Percentiles rank a stretch among this genome's conserved stretches.
These are phyloP conservation scores for Saccostrea glomerata DNA, from an alignment of 1,140 invertebrate species.

Conservation along the genomic window DNA sequence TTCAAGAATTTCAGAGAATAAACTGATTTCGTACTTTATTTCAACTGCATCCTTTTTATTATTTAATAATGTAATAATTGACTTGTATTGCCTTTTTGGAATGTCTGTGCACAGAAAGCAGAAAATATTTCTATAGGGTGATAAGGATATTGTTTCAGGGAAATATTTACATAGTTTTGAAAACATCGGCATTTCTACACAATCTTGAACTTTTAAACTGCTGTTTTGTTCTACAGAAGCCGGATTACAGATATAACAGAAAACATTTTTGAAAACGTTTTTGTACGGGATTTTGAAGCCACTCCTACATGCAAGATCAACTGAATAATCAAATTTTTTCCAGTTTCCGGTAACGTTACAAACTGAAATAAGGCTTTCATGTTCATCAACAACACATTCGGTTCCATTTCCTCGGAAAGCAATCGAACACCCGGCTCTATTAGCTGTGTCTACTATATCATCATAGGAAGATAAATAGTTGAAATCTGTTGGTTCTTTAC, in stretches of 20 bases:
- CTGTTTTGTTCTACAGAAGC: not conserved
- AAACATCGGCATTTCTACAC: not conserved
- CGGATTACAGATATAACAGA: conserved; percentile 48
- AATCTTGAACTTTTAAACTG: not conserved
- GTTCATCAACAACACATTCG: not conserved
- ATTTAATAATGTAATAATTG: not conserved
- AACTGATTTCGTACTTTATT: not conserved
- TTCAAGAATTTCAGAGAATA: not conserved
- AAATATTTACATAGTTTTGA: not conserved
- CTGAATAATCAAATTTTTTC: conserved; percentile 28
- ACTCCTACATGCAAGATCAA: conserved; percentile 35
- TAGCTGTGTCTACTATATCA: not conserved
- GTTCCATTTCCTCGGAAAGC: not conserved
- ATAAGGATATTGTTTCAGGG: not conserved
- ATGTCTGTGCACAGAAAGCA: not conserved
- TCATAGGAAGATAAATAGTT: conserved; percentile 13
- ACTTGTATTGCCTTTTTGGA: not conserved
- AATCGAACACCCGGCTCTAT: not conserved
- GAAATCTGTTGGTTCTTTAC: not conserved
- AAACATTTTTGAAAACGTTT: conserved; percentile 38
- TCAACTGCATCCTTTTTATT: not conserved
- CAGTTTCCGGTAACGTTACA: conserved; percentile 49
- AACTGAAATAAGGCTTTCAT: not conserved
- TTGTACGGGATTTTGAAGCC: not conserved
- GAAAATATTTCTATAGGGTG: conserved; percentile 7